Evolutionary conservation across 2,888 invertebrate species (phyloP), one percentile per base, ranked within the genome.

Genomic region (Cactoblastis cactorum): DNA sequence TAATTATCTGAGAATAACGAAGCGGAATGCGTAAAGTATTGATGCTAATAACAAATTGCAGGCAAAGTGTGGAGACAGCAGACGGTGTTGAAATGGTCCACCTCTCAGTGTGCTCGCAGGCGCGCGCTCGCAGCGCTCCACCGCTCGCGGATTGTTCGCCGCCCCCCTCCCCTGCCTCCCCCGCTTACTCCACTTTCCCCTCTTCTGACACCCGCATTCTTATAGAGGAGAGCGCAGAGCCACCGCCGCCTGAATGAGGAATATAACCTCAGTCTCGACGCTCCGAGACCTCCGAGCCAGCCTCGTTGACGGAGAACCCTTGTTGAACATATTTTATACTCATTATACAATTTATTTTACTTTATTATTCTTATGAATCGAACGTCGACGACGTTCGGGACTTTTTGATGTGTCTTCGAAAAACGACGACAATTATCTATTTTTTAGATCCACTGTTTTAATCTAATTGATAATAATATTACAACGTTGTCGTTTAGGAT

Each of bases 401-500:
- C 66, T 79, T 80, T 80, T 80, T 62, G 71, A 77, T 72, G 69
- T 73, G 69, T 75, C 77, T 74, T 76, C 74, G 68, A 55, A 59
- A 57, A 69, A 65, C 63, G 71, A 67, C 58, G 72, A 69, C 67
- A 67, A 57, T 76, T 72, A 68, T 65, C 70, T 79, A 80, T 80
- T 75, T 79, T 79, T 76, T 78, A 72, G 74, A 76, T 59, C 70
- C 63, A 70, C 67, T 77, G 67, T 79, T 79, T 65, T 74, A 66
- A 60, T 61, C 64, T 45, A 48, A 47, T 45, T 45, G 41, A 49
- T 46, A 45, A 51, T 33, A 28, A 9, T 28, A 8, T 28, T 43
- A 28, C 43, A n/a, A 28, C 14, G 45, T 53, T 46, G 43, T 33
- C 28, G 28, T 18, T 58, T 53, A 53, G 55, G 35, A 46, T 28